Base-by-base conservation (phyloP, 2,113 vertebrate species). In the Grallaria varia region DNA sequence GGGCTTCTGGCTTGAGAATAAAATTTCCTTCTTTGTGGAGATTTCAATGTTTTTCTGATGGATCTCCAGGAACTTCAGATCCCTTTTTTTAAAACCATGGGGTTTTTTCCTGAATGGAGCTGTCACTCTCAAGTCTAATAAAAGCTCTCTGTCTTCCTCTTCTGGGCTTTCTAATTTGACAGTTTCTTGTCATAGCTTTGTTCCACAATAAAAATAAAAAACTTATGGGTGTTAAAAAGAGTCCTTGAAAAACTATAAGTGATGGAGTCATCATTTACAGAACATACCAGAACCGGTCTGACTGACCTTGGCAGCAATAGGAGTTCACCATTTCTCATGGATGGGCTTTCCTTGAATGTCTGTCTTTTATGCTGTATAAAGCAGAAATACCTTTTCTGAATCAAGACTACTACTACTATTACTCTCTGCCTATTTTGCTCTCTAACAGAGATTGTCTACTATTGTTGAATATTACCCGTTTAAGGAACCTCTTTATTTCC, bases 121-220 rank as follows among this genome's bases (percentile, higher is more conserved):
- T 93, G 87, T 89, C 91, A 69, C 30, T 56, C 49, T 69, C 50
- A 58, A 85, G 77, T 77, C 78, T 91, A 91, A 91, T 91, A 83
- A 87, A 95, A 94, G 52, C 69, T 75, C 71, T 94, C 33, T 68
- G 31, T 95, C 91, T 95, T 93, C 45, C 87, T 91, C 91, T 93
- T 74, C 82, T 86, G 30, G 30, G 50, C 74, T 85, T 95, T 82
- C 78, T 91, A 50, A 49, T 73, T 96, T 85, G 84, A 88, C 78
- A 94, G 90, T 85, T 95, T 88, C 0, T 0, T 95, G 89, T 94
- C 84, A 85, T 56, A 90, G 50, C 82, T 94, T 95, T 96, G 84
- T 95, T 96, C 63, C 71, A 93, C 82, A 88, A 95, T 77, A 91
- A 89, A 95, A 96, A 83, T 87, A 93, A 96, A 91, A 95, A 91